A percentile compares a stretch with the other conserved stretches of the same genome.
phyloP scores from a whole-genome alignment of 2,113 vertebrate genomes.

The Vanacampus margaritifer region DNA sequence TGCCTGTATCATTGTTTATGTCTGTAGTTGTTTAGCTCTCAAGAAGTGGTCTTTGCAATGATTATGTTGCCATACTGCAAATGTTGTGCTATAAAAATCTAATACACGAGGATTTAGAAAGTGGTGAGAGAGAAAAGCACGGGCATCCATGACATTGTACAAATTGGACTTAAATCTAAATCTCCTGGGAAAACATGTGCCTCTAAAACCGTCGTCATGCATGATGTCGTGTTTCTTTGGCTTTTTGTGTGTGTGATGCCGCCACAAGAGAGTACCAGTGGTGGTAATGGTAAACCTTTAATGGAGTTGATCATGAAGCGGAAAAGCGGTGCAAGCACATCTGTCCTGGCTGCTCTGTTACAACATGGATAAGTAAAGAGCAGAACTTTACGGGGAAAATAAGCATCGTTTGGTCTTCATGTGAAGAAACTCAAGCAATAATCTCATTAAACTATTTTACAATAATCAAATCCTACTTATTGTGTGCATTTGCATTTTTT shows the following conservation, averaged over 20 bases:
- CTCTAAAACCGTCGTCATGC: neutral
- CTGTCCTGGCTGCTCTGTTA: neutral
- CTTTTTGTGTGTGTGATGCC: too few species aligned
- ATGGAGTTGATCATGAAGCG: neutral
- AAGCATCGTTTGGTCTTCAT: neutral
- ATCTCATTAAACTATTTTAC: too few species aligned
- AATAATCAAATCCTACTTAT: too few species aligned
- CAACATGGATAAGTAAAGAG: neutral
- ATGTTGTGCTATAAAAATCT: too few species aligned
- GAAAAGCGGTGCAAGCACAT: neutral
- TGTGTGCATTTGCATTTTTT: too few species aligned
- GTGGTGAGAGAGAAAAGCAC: too few species aligned
- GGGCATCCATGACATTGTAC: neutral
- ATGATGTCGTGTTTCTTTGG: neutral
- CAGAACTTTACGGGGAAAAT: neutral
- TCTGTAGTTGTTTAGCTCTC: too few species aligned
- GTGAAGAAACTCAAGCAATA: too few species aligned
- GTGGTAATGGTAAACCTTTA: slow-evolving; percentile 1
- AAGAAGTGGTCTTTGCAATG: too few species aligned
- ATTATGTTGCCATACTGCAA: too few species aligned
- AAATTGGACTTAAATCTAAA: neutral
- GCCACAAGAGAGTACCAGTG: neutral
- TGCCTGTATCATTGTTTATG: too few species aligned
- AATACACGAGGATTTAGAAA: too few species aligned
- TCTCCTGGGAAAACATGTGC: neutral